Conservation (phyloP, 2,797 vertebrate species). For the Acanthopagrus latus region DNA sequence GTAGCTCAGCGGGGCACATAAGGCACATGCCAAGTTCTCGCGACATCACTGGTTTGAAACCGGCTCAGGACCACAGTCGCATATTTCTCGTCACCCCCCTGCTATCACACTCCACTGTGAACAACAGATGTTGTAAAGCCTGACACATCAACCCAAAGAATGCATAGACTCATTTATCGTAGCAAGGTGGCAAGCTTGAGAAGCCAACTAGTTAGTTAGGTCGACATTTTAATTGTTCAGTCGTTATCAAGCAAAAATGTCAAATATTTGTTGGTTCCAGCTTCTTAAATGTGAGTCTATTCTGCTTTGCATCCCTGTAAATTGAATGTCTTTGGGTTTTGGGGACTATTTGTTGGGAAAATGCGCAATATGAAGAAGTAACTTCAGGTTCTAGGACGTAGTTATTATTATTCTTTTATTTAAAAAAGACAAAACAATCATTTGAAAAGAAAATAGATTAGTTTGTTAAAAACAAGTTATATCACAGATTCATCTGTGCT, state of each 20-base stretch:
- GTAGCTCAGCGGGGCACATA: slow-evolving; percentile 58
- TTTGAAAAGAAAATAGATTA: neutral
- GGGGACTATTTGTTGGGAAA: neutral
- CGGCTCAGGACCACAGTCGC: slow-evolving; percentile 35
- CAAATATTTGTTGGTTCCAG: neutral
- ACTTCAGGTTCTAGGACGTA: neutral
- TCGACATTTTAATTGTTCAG: neutral
- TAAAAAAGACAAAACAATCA: neutral
- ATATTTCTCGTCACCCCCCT: slow-evolving; percentile 6
- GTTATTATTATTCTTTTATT: neutral
- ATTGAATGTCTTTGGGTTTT: neutral
- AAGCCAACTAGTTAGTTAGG: neutral
- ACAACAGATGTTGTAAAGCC: neutral
- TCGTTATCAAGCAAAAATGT: too few species aligned
- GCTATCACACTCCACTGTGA: slow-evolving; percentile 32
- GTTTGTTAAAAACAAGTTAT: neutral
- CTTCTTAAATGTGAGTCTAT: neutral
- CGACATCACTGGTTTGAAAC: slow-evolving; percentile 54
- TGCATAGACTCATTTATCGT: neutral
- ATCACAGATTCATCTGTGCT: neutral
- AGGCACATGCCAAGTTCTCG: slow-evolving; percentile 65
- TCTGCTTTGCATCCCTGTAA: neutral
- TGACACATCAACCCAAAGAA: neutral
- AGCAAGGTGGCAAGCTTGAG: neutral
- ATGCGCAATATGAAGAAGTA: neutral